Conservation (phyloP, 2,113 vertebrate genomes). For the Anhinga anhinga region DNA sequence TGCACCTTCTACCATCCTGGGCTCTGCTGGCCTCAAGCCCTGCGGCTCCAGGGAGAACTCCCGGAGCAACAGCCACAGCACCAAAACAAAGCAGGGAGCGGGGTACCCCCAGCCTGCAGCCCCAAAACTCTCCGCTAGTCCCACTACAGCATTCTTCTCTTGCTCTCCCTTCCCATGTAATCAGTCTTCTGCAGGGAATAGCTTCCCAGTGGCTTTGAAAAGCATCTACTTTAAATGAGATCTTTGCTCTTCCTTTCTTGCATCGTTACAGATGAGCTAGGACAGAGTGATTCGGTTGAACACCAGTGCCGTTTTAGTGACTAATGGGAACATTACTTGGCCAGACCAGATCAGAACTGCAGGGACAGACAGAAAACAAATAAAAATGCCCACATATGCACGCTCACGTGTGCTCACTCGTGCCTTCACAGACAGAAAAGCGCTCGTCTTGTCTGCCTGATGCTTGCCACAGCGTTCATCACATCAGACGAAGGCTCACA, state of each 20-base stretch:
- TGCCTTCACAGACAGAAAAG: neutral
- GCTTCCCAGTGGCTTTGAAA: neutral
- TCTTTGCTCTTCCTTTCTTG: neutral
- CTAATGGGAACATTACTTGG: neutral
- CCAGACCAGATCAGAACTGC: neutral
- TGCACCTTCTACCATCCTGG: neutral
- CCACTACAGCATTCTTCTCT: fast-evolving
- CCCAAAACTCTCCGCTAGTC: neutral
- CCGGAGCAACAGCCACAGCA: neutral
- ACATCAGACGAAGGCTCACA: neutral
- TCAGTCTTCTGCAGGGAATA: neutral
- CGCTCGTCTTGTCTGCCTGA: neutral
- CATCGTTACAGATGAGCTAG: neutral
- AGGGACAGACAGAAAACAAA: neutral
- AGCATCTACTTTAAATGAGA: neutral
- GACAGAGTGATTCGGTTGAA: neutral
- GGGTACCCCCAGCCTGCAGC: fast-evolving
- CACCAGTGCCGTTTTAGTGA: neutral
- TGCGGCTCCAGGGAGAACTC: neutral
- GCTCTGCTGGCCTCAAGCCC: neutral
- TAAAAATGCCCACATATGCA: neutral
- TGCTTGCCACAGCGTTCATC: neutral
- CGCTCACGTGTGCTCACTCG: fast-evolving
- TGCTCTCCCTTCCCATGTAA: neutral
- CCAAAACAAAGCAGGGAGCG: neutral